These are phyloP conservation scores for Criorhina ranunculi DNA, from an alignment of 2,888 invertebrate genomes.

Conservation along the genomic window DNA sequence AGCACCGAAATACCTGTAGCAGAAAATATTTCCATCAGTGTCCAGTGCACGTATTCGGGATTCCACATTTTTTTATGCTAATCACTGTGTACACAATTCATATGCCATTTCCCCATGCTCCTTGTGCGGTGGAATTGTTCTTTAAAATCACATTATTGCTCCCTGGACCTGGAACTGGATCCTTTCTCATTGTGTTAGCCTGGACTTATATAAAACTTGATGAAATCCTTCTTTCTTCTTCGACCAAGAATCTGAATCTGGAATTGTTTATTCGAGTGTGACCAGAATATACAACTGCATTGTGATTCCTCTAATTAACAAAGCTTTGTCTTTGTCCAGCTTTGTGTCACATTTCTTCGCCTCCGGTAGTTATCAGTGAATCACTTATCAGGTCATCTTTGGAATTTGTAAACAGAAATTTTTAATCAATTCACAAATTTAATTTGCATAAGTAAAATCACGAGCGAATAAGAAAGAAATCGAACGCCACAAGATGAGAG, in stretches of 20 bases:
- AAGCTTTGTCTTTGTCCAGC: conserved; percentile 9
- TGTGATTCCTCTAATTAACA: conserved; percentile 14
- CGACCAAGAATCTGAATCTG: conserved; percentile 6
- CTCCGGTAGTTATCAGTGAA: background rate
- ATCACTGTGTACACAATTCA: conserved; percentile 78
- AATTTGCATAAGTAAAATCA: conserved; percentile 55
- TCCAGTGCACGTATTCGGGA: conserved; percentile 79
- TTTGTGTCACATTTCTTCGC: background rate
- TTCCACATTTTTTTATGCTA: conserved; percentile 79
- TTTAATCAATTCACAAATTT: conserved; percentile 22
- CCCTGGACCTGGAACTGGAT: no score
- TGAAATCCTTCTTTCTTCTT: background rate
- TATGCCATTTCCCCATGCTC: conserved; percentile 62
- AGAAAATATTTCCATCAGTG: conserved; percentile 75
- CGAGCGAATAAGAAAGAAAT: conserved; percentile 28
- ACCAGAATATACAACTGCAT: conserved; percentile 16
- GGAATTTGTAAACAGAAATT: conserved; percentile 16
- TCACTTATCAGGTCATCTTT: conserved; percentile 7
- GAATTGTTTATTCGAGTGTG: conserved; percentile 33
- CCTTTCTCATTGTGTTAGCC: no score
- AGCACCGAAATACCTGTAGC: conserved; percentile 68
- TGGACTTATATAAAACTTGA: conserved; percentile 3
- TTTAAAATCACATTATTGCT: conserved; percentile 43
- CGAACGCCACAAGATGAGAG: conserved; percentile 10
- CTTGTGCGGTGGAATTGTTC: conserved; percentile 48